Evolutionary conservation across 2,888 invertebrate genomes (phyloP), one percentile per base, ranked within the genome.

Genomic region (Leptodirus hochenwartii): DNA sequence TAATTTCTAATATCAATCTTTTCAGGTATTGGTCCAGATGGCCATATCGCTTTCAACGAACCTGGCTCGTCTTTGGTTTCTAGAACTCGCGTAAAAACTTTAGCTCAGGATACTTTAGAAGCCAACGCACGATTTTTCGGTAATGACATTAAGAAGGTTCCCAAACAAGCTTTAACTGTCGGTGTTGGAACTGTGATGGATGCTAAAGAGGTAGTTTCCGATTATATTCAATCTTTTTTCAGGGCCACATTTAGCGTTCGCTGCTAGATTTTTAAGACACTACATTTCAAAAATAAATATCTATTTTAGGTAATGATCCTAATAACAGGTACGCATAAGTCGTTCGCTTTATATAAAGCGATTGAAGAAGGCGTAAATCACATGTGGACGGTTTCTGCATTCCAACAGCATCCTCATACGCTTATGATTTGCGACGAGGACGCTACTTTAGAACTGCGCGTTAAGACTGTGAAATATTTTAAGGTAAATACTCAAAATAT

Each of bases 301-400:
- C n/a, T 20, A 20, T 39, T 52, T 14, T 53, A 81, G 80, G 82
- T 87, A 30, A 87, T 98, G 90, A 88, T 98, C 47, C 63, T 98
- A 32, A 93, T 98, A 37, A 96, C 93, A 15, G 96, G 96, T 17
- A 78, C 78, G 27, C 88, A 93, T 59, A 98, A 98, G 59, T 73
- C 96, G 8, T 81, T 91, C 50, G 96, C 98, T 31, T 66, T 98
- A 37, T 84, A 93, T 51, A 93, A 93, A 59, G 95, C 96, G 6
- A 85, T 98, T 45, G 98, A 98, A 60, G 90, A 95, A 56, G 96
- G 96, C 32, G 77, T 98, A 8, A 95, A 88, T 62, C 96, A 98
- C 59, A 98, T 98, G 96, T 98, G 96, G 93, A 98, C 98, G 0
- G 95, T 96, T 23, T 93, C 91, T 25, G 95, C 95, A 29, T 93